Conservation (phyloP, 92 coral and sea anemone species). For the Palythoa grandiflora region DNA sequence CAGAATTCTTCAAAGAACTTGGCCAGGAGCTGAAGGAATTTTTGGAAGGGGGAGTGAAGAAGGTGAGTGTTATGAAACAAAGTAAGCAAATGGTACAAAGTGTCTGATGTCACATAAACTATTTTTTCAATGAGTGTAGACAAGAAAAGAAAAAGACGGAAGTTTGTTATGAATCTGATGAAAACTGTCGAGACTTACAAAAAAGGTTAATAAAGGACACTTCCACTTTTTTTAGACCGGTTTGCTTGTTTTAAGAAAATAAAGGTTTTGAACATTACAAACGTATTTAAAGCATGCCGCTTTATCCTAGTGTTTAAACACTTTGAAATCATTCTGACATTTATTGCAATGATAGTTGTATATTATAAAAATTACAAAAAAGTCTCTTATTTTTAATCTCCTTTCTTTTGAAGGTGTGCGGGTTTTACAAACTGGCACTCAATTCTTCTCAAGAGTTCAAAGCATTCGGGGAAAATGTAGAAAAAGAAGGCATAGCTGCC, state of each 20-base stretch:
- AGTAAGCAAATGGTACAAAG: too few species aligned
- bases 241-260: too few species aligned
- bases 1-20: conserved; percentile 86
- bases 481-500: conserved; percentile 73
- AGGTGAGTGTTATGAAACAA: conserved; percentile 1
- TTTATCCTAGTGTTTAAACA: too few species aligned
- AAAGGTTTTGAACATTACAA: not conserved
- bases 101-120: too few species aligned
- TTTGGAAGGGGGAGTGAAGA: conserved; percentile 68
- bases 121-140: too few species aligned
- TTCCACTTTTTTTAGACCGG: not conserved
- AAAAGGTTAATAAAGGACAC: not conserved
- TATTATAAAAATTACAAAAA: not conserved
- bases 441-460: conserved; percentile 81
- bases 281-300: not conserved
- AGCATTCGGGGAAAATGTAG: conserved; percentile 83
- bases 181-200: not conserved
- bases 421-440: conserved; percentile 74
- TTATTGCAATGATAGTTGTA: not conserved
- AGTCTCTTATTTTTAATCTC: too few species aligned
- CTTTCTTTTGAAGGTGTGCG: conserved; percentile 55
- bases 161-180: too few species aligned
- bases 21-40: conserved; percentile 74
- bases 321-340: too few species aligned
- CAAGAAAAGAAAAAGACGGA: too few species aligned